phyloP scores from a whole-genome alignment of 1,140 invertebrate species.

The Heliconius himera region DNA sequence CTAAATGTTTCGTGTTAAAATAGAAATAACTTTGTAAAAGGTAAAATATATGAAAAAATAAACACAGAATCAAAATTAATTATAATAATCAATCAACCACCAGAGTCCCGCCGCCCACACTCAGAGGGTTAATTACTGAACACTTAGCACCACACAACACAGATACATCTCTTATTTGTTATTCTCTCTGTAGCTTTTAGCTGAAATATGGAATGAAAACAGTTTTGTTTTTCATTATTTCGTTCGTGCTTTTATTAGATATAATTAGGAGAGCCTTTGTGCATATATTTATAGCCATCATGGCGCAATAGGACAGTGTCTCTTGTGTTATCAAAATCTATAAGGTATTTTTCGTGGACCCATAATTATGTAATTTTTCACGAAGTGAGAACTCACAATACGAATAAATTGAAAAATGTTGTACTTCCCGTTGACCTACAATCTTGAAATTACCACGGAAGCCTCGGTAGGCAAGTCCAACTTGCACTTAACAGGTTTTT shows the following conservation, averaged over 20 bases:
- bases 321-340: background rate
- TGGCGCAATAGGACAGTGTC: background rate
- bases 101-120: background rate
- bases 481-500: too few species aligned
- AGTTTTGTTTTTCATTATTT: constrained; percentile 2
- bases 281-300: background rate
- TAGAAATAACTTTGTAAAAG: background rate
- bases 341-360: too few species aligned
- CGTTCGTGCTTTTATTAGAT: background rate
- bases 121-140: constrained; percentile 11
- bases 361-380: too few species aligned
- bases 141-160: background rate
- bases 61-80: background rate
- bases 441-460: too few species aligned
- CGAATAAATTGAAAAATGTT: too few species aligned
- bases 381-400: too few species aligned
- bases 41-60: background rate
- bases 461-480: too few species aligned
- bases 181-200: background rate
- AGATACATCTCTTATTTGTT: constrained; percentile 14
- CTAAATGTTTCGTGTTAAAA: background rate
- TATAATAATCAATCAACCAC: background rate
- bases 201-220: background rate
- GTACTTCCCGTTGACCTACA: too few species aligned
- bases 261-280: background rate